Evolutionary conservation across 2,888 invertebrate genomes (phyloP).

Genomic region (Clivina fossor): DNA sequence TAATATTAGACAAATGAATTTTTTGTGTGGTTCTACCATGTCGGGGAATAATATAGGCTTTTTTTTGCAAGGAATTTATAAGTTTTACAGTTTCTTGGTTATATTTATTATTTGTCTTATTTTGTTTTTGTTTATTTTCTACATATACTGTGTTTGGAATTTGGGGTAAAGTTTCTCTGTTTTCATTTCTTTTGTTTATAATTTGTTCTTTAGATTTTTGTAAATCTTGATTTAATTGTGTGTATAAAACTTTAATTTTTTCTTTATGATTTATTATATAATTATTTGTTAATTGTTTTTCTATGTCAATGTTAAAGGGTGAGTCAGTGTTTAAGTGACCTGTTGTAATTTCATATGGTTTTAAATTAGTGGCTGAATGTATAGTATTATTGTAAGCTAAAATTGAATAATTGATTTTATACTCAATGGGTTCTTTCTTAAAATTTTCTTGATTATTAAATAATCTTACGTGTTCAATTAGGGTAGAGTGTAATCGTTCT

Average conservation of each 20-base stretch:
- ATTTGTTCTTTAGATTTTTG: neutral
- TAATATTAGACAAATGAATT: constrained; percentile 2
- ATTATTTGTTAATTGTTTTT: neutral
- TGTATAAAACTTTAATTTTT: neutral
- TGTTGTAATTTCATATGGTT: too few species aligned
- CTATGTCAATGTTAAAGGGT: neutral
- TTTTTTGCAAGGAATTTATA: neutral
- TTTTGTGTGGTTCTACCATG: neutral
- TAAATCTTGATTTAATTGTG: neutral
- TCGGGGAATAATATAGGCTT: neutral
- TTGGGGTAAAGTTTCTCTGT: neutral
- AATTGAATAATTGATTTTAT: neutral
- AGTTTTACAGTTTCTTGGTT: neutral
- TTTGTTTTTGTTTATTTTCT: constrained; percentile 6
- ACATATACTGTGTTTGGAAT: neutral
- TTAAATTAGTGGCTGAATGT: too few species aligned
- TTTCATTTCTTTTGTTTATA: neutral
- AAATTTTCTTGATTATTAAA: constrained; percentile 5
- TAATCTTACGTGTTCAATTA: neutral
- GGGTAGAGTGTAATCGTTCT: constrained; percentile 11
- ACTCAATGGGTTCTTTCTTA: neutral
- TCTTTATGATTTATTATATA: neutral
- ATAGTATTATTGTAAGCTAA: neutral
- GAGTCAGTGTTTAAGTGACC: neutral
- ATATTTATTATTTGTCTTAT: constrained; percentile 1